These are phyloP conservation scores for Pogonocichla stellata DNA, from an alignment of 2,113 vertebrate species.

Conservation along the genomic window DNA sequence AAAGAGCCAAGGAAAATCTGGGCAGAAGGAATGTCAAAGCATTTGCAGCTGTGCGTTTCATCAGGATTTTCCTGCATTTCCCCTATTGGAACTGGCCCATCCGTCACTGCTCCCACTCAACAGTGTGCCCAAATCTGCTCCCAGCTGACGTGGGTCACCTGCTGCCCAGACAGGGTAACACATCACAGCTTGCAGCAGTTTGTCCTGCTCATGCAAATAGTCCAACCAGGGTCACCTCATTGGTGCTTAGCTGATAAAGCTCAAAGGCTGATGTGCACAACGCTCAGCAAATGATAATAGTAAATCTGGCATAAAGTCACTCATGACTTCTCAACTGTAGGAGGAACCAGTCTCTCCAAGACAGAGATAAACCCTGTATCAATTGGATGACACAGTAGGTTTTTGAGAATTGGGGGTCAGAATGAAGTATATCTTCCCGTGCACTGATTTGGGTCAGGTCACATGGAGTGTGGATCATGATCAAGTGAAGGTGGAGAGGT, in stretches of 20 bases:
- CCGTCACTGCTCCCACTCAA: not conserved
- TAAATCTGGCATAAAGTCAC: slow-evolving; percentile 42
- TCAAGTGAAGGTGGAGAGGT: not conserved
- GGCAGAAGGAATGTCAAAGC: not conserved
- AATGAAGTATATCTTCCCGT: not conserved
- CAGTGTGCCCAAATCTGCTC: not conserved
- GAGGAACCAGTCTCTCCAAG: not conserved
- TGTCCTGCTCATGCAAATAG: not conserved
- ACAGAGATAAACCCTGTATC: not conserved
- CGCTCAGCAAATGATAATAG: slow-evolving; percentile 4
- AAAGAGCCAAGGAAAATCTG: not conserved
- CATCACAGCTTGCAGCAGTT: not conserved
- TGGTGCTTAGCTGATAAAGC: not conserved
- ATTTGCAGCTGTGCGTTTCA: not conserved
- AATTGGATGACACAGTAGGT: not conserved
- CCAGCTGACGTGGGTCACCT: not conserved
- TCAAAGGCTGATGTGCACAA: not conserved
- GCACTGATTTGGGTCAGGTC: not conserved
- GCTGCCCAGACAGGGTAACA: not conserved
- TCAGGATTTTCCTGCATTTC: not conserved
- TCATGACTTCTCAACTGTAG: not conserved
- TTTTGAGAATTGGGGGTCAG: not conserved
- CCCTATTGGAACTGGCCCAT: not conserved
- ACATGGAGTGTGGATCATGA: not conserved
- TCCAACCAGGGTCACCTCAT: not conserved